These are phyloP conservation scores for Aptenodytes forsteri DNA, from an alignment of 2,113 vertebrate genomes.

Conservation along the genomic window DNA sequence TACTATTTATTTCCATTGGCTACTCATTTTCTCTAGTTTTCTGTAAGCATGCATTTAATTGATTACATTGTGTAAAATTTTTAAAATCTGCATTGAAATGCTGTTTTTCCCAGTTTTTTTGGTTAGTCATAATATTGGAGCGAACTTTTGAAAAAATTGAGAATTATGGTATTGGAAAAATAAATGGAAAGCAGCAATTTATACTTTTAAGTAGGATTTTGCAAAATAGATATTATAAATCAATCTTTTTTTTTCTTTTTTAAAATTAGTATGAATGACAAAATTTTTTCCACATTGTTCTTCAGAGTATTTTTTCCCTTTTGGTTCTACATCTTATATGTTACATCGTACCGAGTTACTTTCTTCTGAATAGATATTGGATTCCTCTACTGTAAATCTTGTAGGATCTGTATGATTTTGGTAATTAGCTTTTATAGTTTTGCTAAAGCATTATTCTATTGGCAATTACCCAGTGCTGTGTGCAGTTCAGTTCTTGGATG, in stretches of 20 bases:
- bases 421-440: neutral
- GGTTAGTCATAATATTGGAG: neutral
- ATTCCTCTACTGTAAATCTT: neutral
- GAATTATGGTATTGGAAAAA: neutral
- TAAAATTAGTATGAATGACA: neutral
- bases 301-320: neutral
- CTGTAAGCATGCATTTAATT: neutral
- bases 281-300: neutral
- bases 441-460: neutral
- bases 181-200: neutral
- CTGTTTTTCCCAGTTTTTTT: neutral
- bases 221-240: neutral
- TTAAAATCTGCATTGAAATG: neutral
- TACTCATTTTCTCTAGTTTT: neutral
- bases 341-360: neutral
- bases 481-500: neutral
- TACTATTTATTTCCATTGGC: neutral
- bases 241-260: neutral
- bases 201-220: neutral
- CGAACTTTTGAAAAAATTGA: neutral
- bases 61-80: neutral
- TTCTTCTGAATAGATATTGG: neutral
- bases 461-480: neutral
- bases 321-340: neutral
- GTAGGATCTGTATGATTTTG: neutral